These are phyloP conservation scores for Cylloceria caligata DNA, from an alignment of 2,888 invertebrate species.

Conservation along the genomic window DNA sequence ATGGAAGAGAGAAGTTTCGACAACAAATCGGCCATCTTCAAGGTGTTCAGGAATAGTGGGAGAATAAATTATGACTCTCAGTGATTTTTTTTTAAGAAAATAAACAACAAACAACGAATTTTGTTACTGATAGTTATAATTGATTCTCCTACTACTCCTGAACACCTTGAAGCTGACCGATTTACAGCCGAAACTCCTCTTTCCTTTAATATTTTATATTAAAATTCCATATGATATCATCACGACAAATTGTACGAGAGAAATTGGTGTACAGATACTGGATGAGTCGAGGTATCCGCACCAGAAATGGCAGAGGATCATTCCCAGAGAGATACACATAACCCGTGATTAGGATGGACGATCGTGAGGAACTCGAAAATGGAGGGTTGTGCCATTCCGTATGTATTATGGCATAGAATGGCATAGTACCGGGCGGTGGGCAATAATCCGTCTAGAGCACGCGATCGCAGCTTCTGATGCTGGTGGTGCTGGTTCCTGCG, in stretches of 20 bases:
- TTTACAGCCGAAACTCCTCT: no score
- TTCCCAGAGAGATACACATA: slow-evolving; percentile 50
- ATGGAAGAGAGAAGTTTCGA: no score
- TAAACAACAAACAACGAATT: no score
- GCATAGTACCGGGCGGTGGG: slow-evolving; percentile 37
- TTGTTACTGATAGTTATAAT: no score
- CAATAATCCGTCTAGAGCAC: slow-evolving; percentile 65
- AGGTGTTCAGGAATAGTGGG: no score
- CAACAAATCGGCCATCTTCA: no score
- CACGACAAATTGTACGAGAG: background rate
- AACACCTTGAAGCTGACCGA: no score
- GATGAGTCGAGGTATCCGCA: slow-evolving; percentile 22
- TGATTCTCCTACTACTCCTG: no score
- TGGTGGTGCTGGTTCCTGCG: slow-evolving; percentile 32
- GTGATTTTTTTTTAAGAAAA: no score
- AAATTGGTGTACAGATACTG: background rate
- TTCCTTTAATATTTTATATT: background rate
- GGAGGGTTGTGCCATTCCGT: slow-evolving; percentile 47
- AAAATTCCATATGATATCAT: background rate
- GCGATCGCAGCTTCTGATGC: slow-evolving; percentile 60
- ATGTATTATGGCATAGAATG: slow-evolving; percentile 9
- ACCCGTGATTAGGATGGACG: slow-evolving; percentile 64
- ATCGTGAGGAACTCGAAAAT: slow-evolving; percentile 64
- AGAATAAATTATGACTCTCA: no score
- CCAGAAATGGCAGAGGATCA: slow-evolving; percentile 25